phyloP scores from a whole-genome alignment of 2,797 vertebrate species.

The Falco peregrinus region DNA sequence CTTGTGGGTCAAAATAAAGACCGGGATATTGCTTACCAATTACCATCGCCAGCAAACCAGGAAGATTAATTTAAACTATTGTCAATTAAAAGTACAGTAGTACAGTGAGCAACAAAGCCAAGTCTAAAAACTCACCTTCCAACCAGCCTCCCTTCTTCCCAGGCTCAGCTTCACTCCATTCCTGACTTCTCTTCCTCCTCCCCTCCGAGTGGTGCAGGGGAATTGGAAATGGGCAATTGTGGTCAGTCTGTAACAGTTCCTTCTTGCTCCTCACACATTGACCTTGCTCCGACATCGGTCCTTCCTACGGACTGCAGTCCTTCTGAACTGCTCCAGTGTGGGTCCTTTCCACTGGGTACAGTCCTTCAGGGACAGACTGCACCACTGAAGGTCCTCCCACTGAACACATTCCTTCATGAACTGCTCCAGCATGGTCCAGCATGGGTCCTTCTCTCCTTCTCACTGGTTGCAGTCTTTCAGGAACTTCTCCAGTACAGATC shows the following conservation, averaged over 20 bases:
- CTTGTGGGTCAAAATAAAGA: neutral
- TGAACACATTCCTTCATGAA: neutral
- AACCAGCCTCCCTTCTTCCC: neutral
- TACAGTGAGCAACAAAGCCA: neutral
- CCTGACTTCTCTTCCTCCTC: fast-evolving
- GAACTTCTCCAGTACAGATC: neutral
- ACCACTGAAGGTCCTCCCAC: too few species aligned
- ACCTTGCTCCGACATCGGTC: neutral
- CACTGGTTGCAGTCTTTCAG: neutral
- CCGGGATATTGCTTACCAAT: neutral
- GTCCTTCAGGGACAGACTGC: neutral
- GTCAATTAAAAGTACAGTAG: neutral
- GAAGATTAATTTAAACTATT: neutral
- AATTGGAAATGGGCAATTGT: neutral
- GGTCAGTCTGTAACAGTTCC: neutral
- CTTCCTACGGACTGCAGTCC: neutral
- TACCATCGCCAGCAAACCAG: neutral
- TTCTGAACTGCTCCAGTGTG: fast-evolving
- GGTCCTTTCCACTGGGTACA: neutral
- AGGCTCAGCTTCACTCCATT: neutral
- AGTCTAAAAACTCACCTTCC: neutral
- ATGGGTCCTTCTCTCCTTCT: neutral
- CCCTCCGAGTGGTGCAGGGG: neutral
- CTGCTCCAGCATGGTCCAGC: neutral
- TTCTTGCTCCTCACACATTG: neutral